phyloP scores from a whole-genome alignment of 2,113 vertebrate genomes.

The Rhodinocichla rosea region DNA sequence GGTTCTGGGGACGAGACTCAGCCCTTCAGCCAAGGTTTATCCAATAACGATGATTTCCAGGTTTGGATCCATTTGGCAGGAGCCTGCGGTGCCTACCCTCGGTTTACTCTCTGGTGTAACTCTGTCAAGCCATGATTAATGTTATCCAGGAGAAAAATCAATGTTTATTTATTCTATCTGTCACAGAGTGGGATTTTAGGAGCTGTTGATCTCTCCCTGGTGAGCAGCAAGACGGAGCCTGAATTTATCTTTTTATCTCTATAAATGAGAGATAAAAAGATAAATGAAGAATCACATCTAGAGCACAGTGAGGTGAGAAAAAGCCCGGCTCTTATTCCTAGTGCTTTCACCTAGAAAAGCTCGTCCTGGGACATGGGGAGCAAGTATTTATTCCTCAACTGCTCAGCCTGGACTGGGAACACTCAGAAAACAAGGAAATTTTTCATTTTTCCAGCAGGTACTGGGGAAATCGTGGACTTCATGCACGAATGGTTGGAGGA shows the following conservation, averaged over 20 bases:
- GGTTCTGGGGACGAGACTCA: background rate
- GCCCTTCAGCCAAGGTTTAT: background rate
- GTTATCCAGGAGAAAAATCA: slow-evolving; percentile 1
- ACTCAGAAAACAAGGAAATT: background rate
- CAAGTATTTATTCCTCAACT: background rate
- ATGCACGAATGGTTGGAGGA: fast-evolving
- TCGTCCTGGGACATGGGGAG: background rate
- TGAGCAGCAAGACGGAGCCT: fast-evolving
- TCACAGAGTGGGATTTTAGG: background rate
- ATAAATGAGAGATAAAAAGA: too few relatives aligned
- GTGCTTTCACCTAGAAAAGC: background rate
- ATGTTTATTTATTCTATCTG: background rate
- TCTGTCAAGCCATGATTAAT: slow-evolving; percentile 41
- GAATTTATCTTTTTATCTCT: background rate
- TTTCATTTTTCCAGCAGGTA: background rate
- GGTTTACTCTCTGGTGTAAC: background rate
- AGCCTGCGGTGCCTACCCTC: fast-evolving
- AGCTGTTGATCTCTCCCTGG: background rate
- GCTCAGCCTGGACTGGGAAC: background rate
- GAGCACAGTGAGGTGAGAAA: background rate
- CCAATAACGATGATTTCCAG: background rate
- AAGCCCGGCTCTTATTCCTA: background rate
- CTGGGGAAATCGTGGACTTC: background rate
- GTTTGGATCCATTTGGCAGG: background rate
- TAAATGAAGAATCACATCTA: fast-evolving